Percentiles rank a stretch among this genome's conserved stretches.
Conservation (phyloP, 2,113 vertebrate genomes). For the Perca schrenkii region DNA sequence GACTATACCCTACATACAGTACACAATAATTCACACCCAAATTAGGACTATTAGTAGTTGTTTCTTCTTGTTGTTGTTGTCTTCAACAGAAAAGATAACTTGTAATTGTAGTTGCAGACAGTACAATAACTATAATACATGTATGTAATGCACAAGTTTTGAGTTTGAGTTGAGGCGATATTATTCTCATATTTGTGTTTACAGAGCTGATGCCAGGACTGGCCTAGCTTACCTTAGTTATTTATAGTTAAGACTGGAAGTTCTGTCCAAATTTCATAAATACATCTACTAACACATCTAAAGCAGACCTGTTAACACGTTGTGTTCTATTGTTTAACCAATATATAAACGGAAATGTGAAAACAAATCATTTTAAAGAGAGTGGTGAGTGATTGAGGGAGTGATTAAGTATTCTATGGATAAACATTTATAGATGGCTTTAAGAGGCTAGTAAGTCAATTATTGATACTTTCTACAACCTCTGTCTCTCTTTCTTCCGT, state of each 20-base stretch:
- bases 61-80: neutral
- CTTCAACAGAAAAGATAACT: neutral
- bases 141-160: neutral
- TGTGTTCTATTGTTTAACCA: neutral
- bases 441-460: slow-evolving; percentile 62
- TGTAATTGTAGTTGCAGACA: neutral
- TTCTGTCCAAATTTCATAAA: neutral
- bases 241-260: neutral
- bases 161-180: neutral
- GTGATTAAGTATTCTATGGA: slow-evolving; percentile 16
- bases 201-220: neutral
- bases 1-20: slow-evolving; percentile 32
- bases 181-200: neutral
- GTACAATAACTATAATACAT: neutral
- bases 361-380: neutral
- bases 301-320: neutral
- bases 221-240: neutral
- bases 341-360: neutral
- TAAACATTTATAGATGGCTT: slow-evolving; percentile 54
- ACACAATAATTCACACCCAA: slow-evolving; percentile 36
- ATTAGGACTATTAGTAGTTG: neutral
- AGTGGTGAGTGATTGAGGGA: too few relatives aligned
- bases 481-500: slow-evolving; percentile 3
- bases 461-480: slow-evolving; percentile 65
- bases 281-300: neutral